Conservation (phyloP, 2,113 vertebrate species). For the Phyllostomus hastatus region DNA sequence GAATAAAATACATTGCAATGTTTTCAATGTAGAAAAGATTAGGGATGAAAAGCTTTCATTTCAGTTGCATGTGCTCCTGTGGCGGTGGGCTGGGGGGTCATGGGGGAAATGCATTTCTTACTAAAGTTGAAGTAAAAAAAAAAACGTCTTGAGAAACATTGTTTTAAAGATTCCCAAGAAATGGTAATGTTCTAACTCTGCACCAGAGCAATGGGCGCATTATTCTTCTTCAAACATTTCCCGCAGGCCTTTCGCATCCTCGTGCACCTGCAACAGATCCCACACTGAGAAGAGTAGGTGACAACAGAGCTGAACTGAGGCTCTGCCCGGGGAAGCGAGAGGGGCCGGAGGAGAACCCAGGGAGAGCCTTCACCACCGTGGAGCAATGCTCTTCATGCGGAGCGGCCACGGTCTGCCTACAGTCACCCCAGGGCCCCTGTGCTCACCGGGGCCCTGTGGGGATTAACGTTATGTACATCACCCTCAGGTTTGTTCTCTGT, state of each 20-base stretch:
- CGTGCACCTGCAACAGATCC: too few species aligned
- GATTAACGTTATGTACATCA: background rate
- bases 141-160: background rate
- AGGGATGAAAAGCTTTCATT: background rate
- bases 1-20: background rate
- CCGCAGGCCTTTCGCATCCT: too few species aligned
- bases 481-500: background rate
- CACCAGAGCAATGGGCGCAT: background rate
- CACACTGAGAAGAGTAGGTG: background rate
- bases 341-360: background rate
- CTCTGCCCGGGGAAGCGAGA: background rate
- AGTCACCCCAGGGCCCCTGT: background rate
- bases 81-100: background rate
- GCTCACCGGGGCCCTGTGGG: background rate
- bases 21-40: background rate
- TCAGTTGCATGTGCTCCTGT: background rate
- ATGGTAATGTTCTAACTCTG: background rate
- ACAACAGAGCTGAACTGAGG: too few species aligned
- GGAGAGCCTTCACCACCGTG: background rate
- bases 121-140: background rate
- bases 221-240: background rate
- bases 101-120: background rate
- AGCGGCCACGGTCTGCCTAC: background rate
- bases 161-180: background rate
- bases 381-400: background rate